A percentile compares a stretch with the other conserved stretches of the same genome.
These are phyloP conservation scores for Oncorhynchus clarkii DNA, from an alignment of 2,113 vertebrate genomes.

Conservation along the genomic window DNA sequence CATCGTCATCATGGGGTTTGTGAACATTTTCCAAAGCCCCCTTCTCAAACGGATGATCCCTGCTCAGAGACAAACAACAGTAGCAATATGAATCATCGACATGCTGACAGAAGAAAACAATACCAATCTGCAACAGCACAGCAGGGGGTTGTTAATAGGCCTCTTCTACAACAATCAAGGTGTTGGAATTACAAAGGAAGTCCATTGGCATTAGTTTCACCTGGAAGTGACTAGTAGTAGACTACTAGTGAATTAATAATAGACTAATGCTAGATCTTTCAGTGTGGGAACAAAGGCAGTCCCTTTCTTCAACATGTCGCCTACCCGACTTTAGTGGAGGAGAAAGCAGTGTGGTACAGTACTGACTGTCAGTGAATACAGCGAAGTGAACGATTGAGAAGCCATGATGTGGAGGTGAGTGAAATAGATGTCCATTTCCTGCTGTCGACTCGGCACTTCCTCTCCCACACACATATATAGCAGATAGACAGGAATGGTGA, in stretches of 20 bases:
- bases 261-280: no score
- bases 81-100: neutral
- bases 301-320: neutral
- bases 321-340: neutral
- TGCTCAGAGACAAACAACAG: neutral
- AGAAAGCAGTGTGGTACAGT: neutral
- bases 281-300: neutral
- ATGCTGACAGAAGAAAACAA: neutral
- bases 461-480: neutral
- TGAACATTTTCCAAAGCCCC: neutral
- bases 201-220: neutral
- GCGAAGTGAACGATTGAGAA: no score
- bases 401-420: neutral
- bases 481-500: neutral
- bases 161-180: neutral
- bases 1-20: neutral
- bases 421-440: constrained; percentile 27
- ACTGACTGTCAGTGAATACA: neutral
- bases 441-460: constrained; percentile 34
- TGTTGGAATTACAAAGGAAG: neutral
- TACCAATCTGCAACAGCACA: neutral
- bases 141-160: neutral
- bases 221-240: neutral
- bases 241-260: no score
- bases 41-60: neutral